Evolutionary conservation across 2,113 vertebrate genomes (phyloP).

Genomic region (Pogonocichla stellata): DNA sequence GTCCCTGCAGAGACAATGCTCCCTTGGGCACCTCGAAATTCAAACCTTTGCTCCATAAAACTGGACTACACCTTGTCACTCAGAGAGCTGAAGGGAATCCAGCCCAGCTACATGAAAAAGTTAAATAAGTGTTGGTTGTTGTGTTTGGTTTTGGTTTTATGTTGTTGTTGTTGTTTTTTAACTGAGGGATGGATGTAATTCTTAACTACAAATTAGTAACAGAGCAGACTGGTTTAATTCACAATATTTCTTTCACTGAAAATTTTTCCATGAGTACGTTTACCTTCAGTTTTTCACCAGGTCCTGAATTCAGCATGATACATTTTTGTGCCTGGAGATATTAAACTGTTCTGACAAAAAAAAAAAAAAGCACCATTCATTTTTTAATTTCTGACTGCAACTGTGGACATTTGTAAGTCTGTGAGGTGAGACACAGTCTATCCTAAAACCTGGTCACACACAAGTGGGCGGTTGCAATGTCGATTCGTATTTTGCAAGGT

Average conservation of each 20-base stretch:
- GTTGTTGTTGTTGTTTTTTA: not conserved
- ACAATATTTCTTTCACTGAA: constrained; percentile 17
- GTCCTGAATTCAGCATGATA: constrained; percentile 31
- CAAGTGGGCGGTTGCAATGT: constrained; percentile 86
- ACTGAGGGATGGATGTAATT: not conserved
- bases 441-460: constrained; percentile 75
- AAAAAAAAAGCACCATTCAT: not conserved
- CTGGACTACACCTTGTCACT: not conserved
- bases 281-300: constrained; percentile 34
- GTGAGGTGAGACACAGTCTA: not conserved
- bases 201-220: constrained; percentile 43
- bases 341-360: not conserved
- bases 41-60: not conserved
- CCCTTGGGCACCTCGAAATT: not conserved
- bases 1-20: not conserved
- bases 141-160: not conserved
- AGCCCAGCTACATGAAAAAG: not conserved
- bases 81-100: constrained; percentile 28
- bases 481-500: constrained; percentile 85
- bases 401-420: not conserved
- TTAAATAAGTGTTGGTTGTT: not conserved
- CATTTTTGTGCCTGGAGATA: constrained; percentile 13
- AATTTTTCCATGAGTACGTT: not conserved
- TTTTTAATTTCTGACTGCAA: constrained; percentile 9
- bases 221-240: not conserved